phyloP scores from a whole-genome alignment of 2,888 invertebrate genomes.

The Oegoconia quadripuncta region DNA sequence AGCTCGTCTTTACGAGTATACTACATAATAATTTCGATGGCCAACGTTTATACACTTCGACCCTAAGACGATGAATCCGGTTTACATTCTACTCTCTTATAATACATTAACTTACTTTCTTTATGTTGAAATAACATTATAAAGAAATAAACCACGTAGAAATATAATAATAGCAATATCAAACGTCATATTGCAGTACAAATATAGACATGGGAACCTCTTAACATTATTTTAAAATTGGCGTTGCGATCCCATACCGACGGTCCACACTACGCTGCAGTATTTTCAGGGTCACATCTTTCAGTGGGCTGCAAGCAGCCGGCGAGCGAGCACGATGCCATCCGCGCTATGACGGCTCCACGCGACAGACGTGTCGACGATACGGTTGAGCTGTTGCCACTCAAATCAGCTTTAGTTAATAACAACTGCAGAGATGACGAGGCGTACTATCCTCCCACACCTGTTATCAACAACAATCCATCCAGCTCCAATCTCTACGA shows the following conservation, averaged over 20 bases:
- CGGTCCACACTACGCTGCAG: slow-evolving; percentile 50
- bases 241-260: slow-evolving; percentile 16
- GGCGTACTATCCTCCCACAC: slow-evolving; percentile 58
- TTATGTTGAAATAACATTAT: too few species aligned
- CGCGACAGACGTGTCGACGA: slow-evolving; percentile 56
- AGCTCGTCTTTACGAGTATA: too few species aligned
- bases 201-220: background rate
- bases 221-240: slow-evolving; percentile 5
- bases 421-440: slow-evolving; percentile 65
- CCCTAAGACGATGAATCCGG: too few species aligned
- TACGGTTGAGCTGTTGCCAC: slow-evolving; percentile 64
- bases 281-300: slow-evolving; percentile 53
- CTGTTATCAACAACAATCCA: slow-evolving; percentile 51
- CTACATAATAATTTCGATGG: too few species aligned
- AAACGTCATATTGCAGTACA: too few species aligned
- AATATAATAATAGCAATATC: too few species aligned
- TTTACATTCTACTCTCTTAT: too few species aligned
- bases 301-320: slow-evolving; percentile 53
- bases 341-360: slow-evolving; percentile 58
- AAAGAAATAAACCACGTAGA: too few species aligned
- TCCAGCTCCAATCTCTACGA: slow-evolving; percentile 62
- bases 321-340: slow-evolving; percentile 49
- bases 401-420: slow-evolving; percentile 68
- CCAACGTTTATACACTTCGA: too few species aligned
- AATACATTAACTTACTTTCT: too few species aligned